These are phyloP conservation scores for Arvicanthis niloticus DNA, from an alignment of 2,113 vertebrate genomes.

Conservation along the genomic window DNA sequence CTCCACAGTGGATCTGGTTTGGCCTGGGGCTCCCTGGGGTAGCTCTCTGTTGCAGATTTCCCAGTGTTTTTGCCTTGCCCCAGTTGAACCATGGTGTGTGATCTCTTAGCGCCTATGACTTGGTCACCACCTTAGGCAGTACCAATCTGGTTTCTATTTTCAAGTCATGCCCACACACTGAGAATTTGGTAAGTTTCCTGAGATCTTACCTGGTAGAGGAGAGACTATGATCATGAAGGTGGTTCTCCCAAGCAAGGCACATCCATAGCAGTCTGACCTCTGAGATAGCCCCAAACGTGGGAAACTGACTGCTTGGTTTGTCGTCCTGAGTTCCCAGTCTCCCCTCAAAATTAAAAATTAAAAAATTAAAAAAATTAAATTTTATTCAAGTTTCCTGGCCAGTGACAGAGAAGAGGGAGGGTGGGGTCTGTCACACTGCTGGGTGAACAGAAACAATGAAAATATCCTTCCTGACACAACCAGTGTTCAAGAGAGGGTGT, in stretches of 20 bases:
- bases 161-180: not conserved
- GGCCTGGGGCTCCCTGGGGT: slow-evolving; percentile 27
- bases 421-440: not conserved
- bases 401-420: not conserved
- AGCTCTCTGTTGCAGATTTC: not conserved
- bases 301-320: not conserved
- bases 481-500: slow-evolving; percentile 12
- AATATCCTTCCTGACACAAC: not conserved
- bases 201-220: not conserved
- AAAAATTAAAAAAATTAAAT: not conserved
- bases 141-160: slow-evolving; percentile 3
- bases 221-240: not conserved
- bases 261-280: not conserved
- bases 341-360: not conserved
- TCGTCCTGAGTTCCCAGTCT: not conserved
- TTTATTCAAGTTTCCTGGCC: not conserved
- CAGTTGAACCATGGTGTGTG: not conserved
- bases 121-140: not conserved
- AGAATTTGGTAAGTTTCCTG: slow-evolving; percentile 28
- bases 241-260: not conserved
- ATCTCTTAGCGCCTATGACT: not conserved
- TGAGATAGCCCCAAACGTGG: not conserved
- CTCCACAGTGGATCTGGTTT: not conserved
- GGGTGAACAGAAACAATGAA: not conserved
- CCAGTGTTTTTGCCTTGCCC: not conserved